Conservation (phyloP, 2,888 invertebrate species). For the Caenorhabditis sp. region DNA sequence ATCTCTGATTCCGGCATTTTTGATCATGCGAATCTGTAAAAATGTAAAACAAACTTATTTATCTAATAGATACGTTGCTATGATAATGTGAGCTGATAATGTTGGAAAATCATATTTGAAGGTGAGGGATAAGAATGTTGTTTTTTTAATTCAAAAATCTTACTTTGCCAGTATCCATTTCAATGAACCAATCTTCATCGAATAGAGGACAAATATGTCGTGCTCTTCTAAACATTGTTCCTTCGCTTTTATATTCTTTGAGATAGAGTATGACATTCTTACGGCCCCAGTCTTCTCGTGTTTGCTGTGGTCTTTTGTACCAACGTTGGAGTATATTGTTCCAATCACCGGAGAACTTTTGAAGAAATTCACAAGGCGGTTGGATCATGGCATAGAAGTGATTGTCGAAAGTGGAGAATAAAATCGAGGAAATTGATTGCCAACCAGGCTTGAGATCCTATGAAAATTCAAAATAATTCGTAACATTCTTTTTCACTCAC, state of each 20-base stretch:
- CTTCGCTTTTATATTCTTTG: not conserved
- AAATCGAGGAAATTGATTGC: not conserved
- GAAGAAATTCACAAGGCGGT: not conserved
- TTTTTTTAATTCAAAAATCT: no score
- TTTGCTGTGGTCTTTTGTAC: not conserved
- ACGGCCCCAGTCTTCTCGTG: not conserved
- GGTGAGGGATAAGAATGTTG: no score
- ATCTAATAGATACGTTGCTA: no score
- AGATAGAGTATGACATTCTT: not conserved
- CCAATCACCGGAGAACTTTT: not conserved
- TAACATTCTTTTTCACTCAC: not conserved
- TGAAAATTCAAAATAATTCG: not conserved
- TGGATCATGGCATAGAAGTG: not conserved
- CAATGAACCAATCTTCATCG: not conserved
- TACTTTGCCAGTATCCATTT: not conserved
- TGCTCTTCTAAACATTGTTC: not conserved
- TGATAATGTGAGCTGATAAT: no score
- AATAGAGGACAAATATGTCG: not conserved
- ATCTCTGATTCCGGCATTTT: not conserved
- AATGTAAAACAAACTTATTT: no score
- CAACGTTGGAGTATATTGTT: not conserved
- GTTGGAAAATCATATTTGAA: no score
- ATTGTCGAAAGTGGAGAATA: not conserved
- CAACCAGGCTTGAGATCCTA: not conserved
- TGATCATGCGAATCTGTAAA: not conserved